These are phyloP conservation scores for Bombus sylvicola DNA, from an alignment of 1,140 invertebrate genomes.

Conservation along the genomic window DNA sequence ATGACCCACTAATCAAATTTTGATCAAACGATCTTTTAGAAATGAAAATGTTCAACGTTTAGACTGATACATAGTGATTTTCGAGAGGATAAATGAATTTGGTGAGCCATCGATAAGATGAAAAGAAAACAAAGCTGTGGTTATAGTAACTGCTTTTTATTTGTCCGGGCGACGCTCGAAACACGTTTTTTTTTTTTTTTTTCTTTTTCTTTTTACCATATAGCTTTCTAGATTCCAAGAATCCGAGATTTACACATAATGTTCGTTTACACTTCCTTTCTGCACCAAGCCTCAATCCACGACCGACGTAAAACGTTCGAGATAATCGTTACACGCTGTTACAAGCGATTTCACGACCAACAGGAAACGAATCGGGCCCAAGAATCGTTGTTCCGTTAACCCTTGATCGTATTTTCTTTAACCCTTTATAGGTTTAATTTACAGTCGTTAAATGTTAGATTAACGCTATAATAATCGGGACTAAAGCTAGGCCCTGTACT, in stretches of 20 bases:
- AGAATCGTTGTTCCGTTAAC: background rate
- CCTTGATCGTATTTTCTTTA: background rate
- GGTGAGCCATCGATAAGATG: background rate
- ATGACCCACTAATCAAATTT: background rate
- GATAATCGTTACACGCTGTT: conserved; percentile 7
- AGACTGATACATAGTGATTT: too few relatives aligned
- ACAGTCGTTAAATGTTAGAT: background rate
- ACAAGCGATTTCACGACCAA: conserved; percentile 4
- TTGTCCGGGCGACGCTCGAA: conserved; percentile 45
- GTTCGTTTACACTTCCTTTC: conserved; percentile 12
- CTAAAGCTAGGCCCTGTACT: background rate
- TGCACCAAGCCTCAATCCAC: conserved; percentile 7
- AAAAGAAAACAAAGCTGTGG: background rate
- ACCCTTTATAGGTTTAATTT: background rate
- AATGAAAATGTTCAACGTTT: too few relatives aligned
- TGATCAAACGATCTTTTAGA: background rate
- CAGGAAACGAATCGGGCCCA: conserved; percentile 10
- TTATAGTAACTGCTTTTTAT: conserved; percentile 14
- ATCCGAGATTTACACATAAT: conserved; percentile 20
- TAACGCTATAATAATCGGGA: background rate
- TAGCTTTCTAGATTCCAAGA: background rate
- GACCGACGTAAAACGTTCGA: conserved; percentile 20
- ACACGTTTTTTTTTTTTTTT: conserved; percentile 28
- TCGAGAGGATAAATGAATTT: background rate
- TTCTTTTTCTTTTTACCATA: background rate